Evolutionary conservation across 2,113 vertebrate genomes (phyloP).

Genomic region (Neofelis nebulosa): DNA sequence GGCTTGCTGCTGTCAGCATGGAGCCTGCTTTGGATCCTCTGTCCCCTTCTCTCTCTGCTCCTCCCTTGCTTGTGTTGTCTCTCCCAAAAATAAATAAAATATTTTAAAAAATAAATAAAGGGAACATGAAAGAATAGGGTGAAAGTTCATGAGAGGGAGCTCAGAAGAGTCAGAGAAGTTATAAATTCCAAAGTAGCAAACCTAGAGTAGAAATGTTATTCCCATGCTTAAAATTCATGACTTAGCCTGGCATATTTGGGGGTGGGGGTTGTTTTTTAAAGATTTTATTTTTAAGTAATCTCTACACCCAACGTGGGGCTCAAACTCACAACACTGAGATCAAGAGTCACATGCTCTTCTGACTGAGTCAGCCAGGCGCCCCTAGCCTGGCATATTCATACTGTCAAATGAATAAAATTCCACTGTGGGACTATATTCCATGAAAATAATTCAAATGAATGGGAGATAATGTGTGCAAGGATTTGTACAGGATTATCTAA

Average conservation of each 20-base stretch:
- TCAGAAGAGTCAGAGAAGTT: background rate
- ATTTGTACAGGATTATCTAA: background rate
- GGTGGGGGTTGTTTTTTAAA: background rate
- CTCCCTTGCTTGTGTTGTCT: too few relatives aligned
- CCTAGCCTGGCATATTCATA: background rate
- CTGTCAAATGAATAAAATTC: background rate
- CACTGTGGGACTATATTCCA: background rate
- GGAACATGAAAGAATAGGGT: background rate
- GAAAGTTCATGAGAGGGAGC: background rate
- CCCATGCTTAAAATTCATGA: background rate
- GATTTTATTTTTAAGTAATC: background rate
- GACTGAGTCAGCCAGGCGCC: background rate
- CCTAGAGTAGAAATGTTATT: background rate
- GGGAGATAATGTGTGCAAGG: background rate
- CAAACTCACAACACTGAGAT: background rate
- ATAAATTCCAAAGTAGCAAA: background rate
- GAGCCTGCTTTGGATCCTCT: too few relatives aligned
- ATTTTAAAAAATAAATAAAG: too few relatives aligned
- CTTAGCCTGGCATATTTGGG: background rate
- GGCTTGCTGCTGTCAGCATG: too few relatives aligned
- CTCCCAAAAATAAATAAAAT: too few relatives aligned
- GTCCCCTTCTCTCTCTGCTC: too few relatives aligned
- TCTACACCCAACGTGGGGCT: background rate
- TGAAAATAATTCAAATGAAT: background rate
- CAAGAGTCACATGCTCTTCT: background rate